A percentile compares a stretch with the other conserved stretches of the same genome.
phyloP scores from a whole-genome alignment of 2,113 vertebrate genomes.

The Alectura lathami region DNA sequence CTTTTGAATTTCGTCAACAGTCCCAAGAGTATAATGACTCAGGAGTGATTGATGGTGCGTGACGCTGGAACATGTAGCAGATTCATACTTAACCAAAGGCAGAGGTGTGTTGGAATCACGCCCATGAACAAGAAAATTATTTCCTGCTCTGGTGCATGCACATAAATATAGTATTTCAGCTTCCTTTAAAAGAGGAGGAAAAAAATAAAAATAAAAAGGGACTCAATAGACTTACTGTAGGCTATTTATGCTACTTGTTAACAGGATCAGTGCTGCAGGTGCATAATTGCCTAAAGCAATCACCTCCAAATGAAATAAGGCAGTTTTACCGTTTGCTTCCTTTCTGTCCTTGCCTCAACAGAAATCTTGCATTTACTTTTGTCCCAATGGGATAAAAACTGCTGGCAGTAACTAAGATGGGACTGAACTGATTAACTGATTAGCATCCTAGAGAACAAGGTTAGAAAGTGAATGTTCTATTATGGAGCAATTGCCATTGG shows the following conservation, averaged over 20 bases:
- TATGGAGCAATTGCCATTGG: constrained; percentile 35
- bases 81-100: not conserved
- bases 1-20: not conserved
- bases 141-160: not conserved
- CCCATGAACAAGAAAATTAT: not conserved
- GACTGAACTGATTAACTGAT: constrained; percentile 42
- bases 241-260: not conserved
- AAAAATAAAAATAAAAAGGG: not conserved
- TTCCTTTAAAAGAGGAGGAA: not conserved
- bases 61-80: not conserved
- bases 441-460: constrained; percentile 35
- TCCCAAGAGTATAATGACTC: not conserved
- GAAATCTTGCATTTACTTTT: constrained; percentile 14
- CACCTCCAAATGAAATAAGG: not conserved
- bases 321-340: not conserved
- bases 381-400: constrained; percentile 12
- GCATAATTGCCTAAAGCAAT: not conserved
- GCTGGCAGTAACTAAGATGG: not conserved
- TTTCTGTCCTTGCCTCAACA: not conserved
- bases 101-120: not conserved
- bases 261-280: not conserved
- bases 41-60: not conserved
- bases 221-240: not conserved
- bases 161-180: not conserved
- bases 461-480: constrained; percentile 46